Conservation (phyloP, 2,888 invertebrate genomes). For the Athalia rosae region DNA sequence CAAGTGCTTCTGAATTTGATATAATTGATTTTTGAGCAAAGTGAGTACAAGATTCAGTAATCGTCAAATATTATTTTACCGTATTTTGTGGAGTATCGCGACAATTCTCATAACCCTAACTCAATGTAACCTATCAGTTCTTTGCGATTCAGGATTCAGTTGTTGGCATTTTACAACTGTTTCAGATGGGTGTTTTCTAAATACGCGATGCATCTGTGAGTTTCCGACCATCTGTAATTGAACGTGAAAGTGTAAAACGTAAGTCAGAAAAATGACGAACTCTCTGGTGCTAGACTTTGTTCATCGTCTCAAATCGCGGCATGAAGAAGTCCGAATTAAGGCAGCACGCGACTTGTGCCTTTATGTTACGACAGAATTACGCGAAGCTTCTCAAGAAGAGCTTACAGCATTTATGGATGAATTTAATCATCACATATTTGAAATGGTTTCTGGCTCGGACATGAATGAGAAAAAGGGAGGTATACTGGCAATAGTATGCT, state of each 20-base stretch:
- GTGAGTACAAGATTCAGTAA: conserved; percentile 16
- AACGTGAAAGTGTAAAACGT: not conserved
- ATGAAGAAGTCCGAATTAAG: conserved; percentile 88
- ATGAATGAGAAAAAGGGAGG: conserved; percentile 97
- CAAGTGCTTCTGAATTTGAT: conserved; percentile 15
- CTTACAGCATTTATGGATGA: conserved; percentile 94
- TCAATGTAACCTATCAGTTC: conserved; percentile 10
- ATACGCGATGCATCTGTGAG: not conserved
- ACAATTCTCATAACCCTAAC: not conserved
- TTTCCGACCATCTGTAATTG: not conserved
- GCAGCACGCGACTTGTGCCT: conserved; percentile 92
- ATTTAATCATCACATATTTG: conserved; percentile 95
- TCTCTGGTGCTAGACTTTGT: conserved; percentile 87
- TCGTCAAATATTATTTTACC: not conserved
- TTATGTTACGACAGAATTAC: conserved; percentile 92
- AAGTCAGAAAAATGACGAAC: conserved; percentile 74
- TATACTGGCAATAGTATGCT: conserved; percentile 94
- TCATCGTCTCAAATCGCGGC: conserved; percentile 90
- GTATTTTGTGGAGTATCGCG: not conserved
- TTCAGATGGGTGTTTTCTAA: conserved; percentile 14
- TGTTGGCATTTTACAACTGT: conserved; percentile 6
- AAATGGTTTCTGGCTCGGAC: conserved; percentile 96
- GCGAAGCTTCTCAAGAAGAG: conserved; percentile 93
- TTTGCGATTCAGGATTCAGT: not conserved
- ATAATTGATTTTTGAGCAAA: conserved; percentile 12